Percentiles rank a stretch among this genome's conserved stretches.
Evolutionary conservation across 2,888 invertebrate species (phyloP).

Genomic region (Ametastegia equiseti): DNA sequence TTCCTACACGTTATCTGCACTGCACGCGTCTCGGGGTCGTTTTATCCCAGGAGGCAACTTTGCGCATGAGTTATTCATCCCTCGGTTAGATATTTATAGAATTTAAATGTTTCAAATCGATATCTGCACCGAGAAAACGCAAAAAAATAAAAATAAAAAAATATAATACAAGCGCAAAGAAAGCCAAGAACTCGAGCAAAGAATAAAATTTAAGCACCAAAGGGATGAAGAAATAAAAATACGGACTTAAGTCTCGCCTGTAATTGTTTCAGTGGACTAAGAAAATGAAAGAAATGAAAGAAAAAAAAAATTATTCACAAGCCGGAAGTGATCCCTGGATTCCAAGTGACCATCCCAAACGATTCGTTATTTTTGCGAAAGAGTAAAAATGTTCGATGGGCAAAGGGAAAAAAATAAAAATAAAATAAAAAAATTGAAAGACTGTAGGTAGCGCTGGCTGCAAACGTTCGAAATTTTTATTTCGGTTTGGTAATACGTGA

Average conservation of each 20-base stretch:
- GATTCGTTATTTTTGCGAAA: too few relatives aligned
- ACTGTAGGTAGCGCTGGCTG: background rate
- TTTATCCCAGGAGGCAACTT: conserved; percentile 53
- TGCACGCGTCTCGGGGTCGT: background rate
- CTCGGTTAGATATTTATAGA: conserved; percentile 66
- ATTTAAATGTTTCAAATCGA: conserved; percentile 67
- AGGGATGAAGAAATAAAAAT: too few relatives aligned
- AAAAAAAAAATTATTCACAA: too few relatives aligned
- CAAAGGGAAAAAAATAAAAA: background rate
- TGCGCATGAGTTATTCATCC: conserved; percentile 65
- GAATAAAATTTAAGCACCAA: too few relatives aligned
- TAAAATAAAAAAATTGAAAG: background rate
- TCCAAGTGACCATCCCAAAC: too few relatives aligned
- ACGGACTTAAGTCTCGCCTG: too few relatives aligned
- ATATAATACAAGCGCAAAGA: background rate
- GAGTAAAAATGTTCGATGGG: background rate
- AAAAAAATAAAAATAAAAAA: background rate
- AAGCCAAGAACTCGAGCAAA: background rate
- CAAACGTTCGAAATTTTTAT: too few relatives aligned
- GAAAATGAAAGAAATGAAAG: too few relatives aligned
- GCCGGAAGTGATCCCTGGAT: too few relatives aligned
- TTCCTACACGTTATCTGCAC: conserved; percentile 55
- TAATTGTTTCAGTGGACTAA: too few relatives aligned
- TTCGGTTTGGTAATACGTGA: conserved; percentile 11
- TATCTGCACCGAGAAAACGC: conserved; percentile 44